Evolutionary conservation across 1,140 invertebrate genomes (phyloP).

Genomic region (Neodiprion pinetum): DNA sequence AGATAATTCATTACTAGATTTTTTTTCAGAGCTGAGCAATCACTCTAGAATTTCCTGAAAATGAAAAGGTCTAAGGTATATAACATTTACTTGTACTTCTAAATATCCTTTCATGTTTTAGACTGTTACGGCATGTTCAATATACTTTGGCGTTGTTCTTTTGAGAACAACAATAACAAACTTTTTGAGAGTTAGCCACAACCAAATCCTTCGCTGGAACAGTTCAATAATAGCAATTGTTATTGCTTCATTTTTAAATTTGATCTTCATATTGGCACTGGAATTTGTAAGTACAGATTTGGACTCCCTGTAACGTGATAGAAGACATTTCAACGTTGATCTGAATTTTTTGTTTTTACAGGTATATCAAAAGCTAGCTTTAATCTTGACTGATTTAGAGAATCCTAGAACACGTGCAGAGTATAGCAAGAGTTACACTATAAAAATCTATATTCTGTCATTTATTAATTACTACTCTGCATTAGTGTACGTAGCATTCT

Average conservation of each 20-base stretch:
- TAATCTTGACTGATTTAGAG: constrained; percentile 70
- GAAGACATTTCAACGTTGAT: background rate
- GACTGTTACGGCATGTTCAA: background rate
- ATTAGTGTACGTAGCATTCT: constrained; percentile 76
- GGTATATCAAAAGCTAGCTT: constrained; percentile 66
- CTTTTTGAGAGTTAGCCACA: constrained; percentile 1
- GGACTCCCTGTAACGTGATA: background rate
- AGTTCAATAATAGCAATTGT: constrained; percentile 1
- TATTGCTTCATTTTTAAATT: background rate
- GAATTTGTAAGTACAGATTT: background rate
- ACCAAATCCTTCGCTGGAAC: constrained; percentile 2
- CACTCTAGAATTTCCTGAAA: background rate
- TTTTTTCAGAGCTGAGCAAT: background rate
- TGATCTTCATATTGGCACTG: background rate
- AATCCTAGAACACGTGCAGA: constrained; percentile 73
- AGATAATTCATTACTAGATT: background rate
- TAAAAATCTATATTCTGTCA: constrained; percentile 76
- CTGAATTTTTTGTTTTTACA: constrained; percentile 27
- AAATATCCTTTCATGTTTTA: background rate
- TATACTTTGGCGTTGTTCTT: constrained; percentile 3
- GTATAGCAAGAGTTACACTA: constrained; percentile 72
- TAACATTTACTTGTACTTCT: background rate
- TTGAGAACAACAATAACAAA: background rate
- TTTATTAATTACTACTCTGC: constrained; percentile 78
- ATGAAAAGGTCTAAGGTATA: background rate